These are phyloP conservation scores for Trichopoda pennipes DNA, from an alignment of 2,888 invertebrate genomes.

Conservation along the genomic window DNA sequence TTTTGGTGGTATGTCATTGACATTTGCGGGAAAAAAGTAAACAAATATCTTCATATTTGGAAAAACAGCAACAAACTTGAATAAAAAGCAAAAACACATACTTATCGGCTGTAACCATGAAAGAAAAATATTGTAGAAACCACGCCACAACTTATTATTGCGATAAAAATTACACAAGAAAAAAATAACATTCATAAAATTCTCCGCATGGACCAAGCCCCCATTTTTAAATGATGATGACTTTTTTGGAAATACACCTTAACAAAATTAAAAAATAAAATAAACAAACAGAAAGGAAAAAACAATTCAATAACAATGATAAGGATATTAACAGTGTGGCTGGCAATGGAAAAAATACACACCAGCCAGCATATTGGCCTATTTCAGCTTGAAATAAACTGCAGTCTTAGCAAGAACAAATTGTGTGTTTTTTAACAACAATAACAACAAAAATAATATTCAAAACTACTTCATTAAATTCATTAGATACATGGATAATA, in stretches of 20 bases:
- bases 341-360: conserved; percentile 55
- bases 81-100: conserved; percentile 33
- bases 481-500: neutral
- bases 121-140: conserved; percentile 36
- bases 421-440: neutral
- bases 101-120: conserved; percentile 8
- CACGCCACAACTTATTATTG: conserved; percentile 62
- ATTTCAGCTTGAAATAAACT: conserved; percentile 43
- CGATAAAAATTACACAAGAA: conserved; percentile 47
- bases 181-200: conserved; percentile 57
- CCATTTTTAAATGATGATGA: conserved; percentile 63
- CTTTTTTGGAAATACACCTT: conserved; percentile 30
- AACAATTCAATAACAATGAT: conserved; percentile 66
- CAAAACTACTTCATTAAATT: conserved; percentile 18
- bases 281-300: conserved; percentile 49
- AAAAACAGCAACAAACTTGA: conserved; percentile 37
- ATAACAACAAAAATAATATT: neutral
- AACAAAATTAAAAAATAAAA: conserved; percentile 4
- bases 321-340: conserved; percentile 65
- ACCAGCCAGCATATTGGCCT: conserved; percentile 40
- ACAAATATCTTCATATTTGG: conserved; percentile 53
- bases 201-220: conserved; percentile 67
- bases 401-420: conserved; percentile 20
- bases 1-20: conserved; percentile 62
- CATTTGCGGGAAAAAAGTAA: conserved; percentile 57